phyloP scores from a whole-genome alignment of 1,140 invertebrate species.

The Saccostrea glomerata region DNA sequence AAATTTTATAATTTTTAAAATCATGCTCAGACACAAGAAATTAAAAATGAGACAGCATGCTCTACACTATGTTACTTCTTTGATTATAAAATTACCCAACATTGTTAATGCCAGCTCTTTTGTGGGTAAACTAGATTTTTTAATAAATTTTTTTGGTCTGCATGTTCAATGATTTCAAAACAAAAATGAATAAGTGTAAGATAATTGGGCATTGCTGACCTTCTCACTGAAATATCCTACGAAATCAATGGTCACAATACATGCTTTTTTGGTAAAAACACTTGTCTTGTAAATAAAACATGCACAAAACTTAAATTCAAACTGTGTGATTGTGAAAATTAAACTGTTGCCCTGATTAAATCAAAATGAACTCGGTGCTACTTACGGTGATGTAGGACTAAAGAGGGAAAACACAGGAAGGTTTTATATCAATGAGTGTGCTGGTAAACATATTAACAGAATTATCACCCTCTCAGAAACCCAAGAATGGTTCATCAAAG shows the following conservation, averaged over 20 bases:
- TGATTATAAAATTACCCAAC: neutral
- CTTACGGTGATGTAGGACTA: conserved; percentile 27
- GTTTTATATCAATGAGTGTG: conserved; percentile 16
- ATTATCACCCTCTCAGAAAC: neutral
- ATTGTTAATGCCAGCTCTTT: no score
- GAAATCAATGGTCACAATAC: neutral
- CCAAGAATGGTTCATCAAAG: neutral
- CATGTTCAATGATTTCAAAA: no score
- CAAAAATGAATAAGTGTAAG: neutral
- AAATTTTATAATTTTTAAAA: neutral
- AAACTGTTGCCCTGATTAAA: neutral
- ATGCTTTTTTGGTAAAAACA: conserved; percentile 1
- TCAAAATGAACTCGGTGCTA: neutral
- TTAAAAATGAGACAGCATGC: neutral
- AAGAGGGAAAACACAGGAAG: conserved; percentile 38
- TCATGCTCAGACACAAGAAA: neutral
- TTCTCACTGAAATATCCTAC: neutral
- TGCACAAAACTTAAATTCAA: conserved; percentile 30
- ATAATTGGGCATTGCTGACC: neutral
- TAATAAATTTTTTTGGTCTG: no score
- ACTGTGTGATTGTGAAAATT: conserved; percentile 9
- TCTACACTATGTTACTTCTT: neutral
- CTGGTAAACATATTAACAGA: neutral
- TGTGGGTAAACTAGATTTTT: no score
- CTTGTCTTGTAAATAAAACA: conserved; percentile 16